Percentiles rank a stretch among this genome's conserved stretches.
Conservation (phyloP, 2,113 vertebrate genomes). For the Sorex fumeus region DNA sequence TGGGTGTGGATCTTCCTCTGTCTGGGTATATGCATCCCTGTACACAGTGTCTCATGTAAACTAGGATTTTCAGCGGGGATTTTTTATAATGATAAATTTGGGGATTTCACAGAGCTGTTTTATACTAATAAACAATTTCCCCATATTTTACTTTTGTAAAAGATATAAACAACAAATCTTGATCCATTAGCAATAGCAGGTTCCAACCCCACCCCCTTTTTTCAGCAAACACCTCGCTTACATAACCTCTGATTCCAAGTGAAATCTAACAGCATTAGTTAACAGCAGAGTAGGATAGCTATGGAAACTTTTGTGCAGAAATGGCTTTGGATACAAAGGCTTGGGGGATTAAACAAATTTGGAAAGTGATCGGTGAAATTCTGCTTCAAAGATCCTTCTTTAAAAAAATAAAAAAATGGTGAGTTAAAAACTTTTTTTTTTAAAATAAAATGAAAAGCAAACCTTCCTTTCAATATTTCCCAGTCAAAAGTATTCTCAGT, state of each 20-base stretch:
- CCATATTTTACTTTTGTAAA: not conserved
- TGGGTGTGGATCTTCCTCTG: accelerated
- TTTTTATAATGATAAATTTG: too few relatives aligned
- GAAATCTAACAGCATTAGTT: slow-evolving; percentile 55
- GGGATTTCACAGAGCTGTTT: too few relatives aligned
- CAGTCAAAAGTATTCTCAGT: slow-evolving; percentile 78
- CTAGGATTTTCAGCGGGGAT: too few relatives aligned
- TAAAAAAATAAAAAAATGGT: slow-evolving; percentile 69
- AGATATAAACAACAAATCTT: not conserved
- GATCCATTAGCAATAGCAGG: too few relatives aligned
- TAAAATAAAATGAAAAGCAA: slow-evolving; percentile 76
- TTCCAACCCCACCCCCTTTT: not conserved
- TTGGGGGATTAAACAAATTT: slow-evolving; percentile 58
- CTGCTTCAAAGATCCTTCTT: slow-evolving; percentile 69
- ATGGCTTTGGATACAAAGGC: slow-evolving; percentile 44
- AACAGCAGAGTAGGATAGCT: not conserved
- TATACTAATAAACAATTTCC: too few relatives aligned
- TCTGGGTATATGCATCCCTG: too few relatives aligned
- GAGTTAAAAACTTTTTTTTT: slow-evolving; percentile 78
- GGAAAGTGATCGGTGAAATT: slow-evolving; percentile 59
- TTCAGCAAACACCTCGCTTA: not conserved
- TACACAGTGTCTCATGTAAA: too few relatives aligned
- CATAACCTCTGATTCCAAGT: not conserved
- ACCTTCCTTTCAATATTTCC: slow-evolving; percentile 72
- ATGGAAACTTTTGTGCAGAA: slow-evolving; percentile 55